A percentile compares a stretch with the other conserved stretches of the same genome.
Conservation (phyloP, 2,797 vertebrate species). For the Amazona finschi region DNA sequence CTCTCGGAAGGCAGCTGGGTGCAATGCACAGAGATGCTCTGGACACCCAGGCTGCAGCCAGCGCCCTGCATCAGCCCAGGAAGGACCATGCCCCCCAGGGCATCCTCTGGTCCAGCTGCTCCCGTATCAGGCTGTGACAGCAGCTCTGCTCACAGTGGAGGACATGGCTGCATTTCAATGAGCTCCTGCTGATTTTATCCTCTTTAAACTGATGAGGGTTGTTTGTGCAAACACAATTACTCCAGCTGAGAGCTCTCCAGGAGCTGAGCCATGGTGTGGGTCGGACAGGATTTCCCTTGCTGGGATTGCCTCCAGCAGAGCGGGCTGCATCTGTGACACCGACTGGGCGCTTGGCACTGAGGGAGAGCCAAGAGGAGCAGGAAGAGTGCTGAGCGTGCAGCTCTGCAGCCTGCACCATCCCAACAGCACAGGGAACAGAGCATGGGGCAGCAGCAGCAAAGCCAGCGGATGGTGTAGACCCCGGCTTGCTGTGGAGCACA, state of each 20-base stretch:
- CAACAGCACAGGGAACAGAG: not conserved
- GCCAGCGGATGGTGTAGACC: not conserved
- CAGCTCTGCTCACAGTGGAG: not conserved
- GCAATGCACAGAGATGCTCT: not conserved
- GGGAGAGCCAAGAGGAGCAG: not conserved
- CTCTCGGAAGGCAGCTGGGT: not conserved
- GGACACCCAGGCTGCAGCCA: not conserved
- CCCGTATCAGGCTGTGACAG: not conserved
- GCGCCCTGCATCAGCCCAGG: not conserved
- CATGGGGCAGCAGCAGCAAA: not conserved
- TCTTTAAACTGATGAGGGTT: not conserved
- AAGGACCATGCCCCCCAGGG: not conserved
- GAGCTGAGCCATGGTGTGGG: not conserved
- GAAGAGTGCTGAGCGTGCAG: not conserved
- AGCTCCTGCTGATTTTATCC: not conserved
- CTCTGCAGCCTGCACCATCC: not conserved
- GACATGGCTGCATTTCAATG: not conserved
- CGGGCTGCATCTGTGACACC: not conserved
- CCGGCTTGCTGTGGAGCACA: not conserved
- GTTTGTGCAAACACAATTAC: not conserved
- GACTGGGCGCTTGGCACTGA: rapidly evolving
- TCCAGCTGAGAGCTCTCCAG: not conserved
- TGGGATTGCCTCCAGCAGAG: not conserved
- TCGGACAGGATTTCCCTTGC: not conserved
- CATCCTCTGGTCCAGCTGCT: not conserved